Base-by-base conservation (phyloP, 2,113 vertebrate species). In the Passer domesticus region DNA sequence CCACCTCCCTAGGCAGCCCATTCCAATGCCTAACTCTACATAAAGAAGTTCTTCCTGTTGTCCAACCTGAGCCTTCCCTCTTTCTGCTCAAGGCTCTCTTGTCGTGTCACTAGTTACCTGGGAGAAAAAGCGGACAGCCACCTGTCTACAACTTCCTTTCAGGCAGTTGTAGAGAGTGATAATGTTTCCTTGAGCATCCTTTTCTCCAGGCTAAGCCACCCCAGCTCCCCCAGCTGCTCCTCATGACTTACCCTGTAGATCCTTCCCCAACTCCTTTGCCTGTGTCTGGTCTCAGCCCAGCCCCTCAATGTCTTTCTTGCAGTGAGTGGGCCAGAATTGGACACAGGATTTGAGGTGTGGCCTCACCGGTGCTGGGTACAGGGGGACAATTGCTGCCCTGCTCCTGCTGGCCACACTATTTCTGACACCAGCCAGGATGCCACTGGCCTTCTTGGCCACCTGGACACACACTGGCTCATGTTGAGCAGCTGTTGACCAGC, bases 351-450 rank as follows among this genome's bases (percentile, higher is more conserved):
- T 6, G 12, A 49, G 24, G 4, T 10, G 19, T 30, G 24, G 11
- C 15, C 23, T n/a, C 50, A 6, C 8, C 59, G 30, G 33, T 23
- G 18, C 9, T 0, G 0, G 1, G 27, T 11, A 30, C 33, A 37
- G 33, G 11, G 14, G 23, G 3, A 41, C 28, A 30, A 2, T 49
- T 35, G 0, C 6, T n/a, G 60, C 10, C 43, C 82, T 49, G 70
- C 4, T 37, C 21, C 47, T 83, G 58, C 68, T 83, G 39, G 33
- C 49, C 39, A 15, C 52, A 8, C 60, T 25, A 0, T 10, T 47
- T 1, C 24, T 56, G 70, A 20, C 4, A 41, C 50, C 20, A n/a
- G 12, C 69, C 69, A 24, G 19, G 60, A 5, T 75, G 60, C 20
- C 60, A 24, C 0, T 20, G 43, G 53, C 44, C 25, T 31, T 14